Evolutionary conservation across 2,888 invertebrate species (phyloP).

Genomic region (Nemotelus pantherinus): DNA sequence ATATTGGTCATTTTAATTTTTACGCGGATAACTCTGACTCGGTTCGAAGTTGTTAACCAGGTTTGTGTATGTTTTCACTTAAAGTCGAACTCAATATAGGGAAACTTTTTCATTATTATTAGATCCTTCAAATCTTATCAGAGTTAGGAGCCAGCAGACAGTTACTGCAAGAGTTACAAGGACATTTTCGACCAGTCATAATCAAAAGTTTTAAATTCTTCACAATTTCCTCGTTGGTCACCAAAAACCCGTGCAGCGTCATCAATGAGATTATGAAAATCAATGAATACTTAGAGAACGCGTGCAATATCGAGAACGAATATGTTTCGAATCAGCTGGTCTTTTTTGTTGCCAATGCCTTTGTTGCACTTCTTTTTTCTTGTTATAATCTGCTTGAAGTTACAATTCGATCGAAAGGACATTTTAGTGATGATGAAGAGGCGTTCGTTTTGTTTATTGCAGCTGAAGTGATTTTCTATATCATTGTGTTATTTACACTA

Average conservation of each 20-base stretch:
- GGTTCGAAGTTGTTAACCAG: neutral
- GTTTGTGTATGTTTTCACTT: neutral
- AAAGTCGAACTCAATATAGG: too few relatives aligned
- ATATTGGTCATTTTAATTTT: neutral
- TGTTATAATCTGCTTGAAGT: slow-evolving; percentile 47
- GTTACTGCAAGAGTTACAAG: neutral
- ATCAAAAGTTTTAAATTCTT: neutral
- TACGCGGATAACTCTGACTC: neutral
- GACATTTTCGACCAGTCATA: neutral
- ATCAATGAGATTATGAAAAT: slow-evolving; percentile 32
- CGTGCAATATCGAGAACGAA: slow-evolving; percentile 42
- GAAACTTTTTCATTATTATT: too few relatives aligned
- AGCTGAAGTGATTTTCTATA: slow-evolving; percentile 14
- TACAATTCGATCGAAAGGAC: neutral
- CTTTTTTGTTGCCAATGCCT: slow-evolving; percentile 46
- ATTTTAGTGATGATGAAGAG: neutral
- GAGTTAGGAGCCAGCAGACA: neutral
- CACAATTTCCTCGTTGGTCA: neutral
- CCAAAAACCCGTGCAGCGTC: neutral
- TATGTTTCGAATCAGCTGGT: slow-evolving; percentile 49
- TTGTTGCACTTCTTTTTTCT: slow-evolving; percentile 49
- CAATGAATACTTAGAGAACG: slow-evolving; percentile 48
- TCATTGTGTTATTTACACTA: slow-evolving; percentile 2
- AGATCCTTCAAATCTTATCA: too few relatives aligned
- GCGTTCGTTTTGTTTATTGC: slow-evolving; percentile 16